A percentile compares a stretch with the other conserved stretches of the same genome.
Evolutionary conservation across 2,888 invertebrate species (phyloP).

Genomic region (Podotricha telesiphe): DNA sequence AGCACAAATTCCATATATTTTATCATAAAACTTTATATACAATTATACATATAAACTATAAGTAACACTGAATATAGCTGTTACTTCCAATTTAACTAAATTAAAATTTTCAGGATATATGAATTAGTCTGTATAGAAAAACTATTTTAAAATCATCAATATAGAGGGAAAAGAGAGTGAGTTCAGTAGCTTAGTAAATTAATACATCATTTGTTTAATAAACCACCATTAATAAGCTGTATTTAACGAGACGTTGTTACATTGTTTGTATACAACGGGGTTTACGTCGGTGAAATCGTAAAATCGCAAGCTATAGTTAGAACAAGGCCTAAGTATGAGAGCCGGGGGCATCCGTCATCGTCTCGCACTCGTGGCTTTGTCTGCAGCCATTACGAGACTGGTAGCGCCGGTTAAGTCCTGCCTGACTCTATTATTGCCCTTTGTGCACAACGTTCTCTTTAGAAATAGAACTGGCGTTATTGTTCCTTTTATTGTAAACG

Average conservation of each 20-base stretch:
- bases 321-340: constrained; percentile 41
- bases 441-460: constrained; percentile 38
- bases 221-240: constrained; percentile 17
- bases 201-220: constrained; percentile 13
- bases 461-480: constrained; percentile 32
- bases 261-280: constrained; percentile 29
- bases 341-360: constrained; percentile 64
- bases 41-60: too few relatives aligned
- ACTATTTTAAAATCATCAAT: not conserved
- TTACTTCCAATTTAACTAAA: too few relatives aligned
- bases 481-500: constrained; percentile 23
- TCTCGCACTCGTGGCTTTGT: constrained; percentile 60
- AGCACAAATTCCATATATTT: too few relatives aligned
- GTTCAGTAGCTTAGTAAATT: not conserved
- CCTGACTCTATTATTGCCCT: constrained; percentile 67
- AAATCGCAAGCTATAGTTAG: constrained; percentile 37
- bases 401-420: constrained; percentile 68
- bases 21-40: too few relatives aligned
- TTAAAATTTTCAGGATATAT: too few relatives aligned
- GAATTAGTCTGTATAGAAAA: not conserved
- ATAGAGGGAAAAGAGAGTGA: not conserved
- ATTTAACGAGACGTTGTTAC: constrained; percentile 22
- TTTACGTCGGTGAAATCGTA: constrained; percentile 34
- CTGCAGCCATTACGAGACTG: constrained; percentile 62
- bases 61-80: too few relatives aligned